A percentile compares a stretch with the other conserved stretches of the same genome.
phyloP scores from a whole-genome alignment of 2,113 vertebrate genomes.

The Caranx melampygus region DNA sequence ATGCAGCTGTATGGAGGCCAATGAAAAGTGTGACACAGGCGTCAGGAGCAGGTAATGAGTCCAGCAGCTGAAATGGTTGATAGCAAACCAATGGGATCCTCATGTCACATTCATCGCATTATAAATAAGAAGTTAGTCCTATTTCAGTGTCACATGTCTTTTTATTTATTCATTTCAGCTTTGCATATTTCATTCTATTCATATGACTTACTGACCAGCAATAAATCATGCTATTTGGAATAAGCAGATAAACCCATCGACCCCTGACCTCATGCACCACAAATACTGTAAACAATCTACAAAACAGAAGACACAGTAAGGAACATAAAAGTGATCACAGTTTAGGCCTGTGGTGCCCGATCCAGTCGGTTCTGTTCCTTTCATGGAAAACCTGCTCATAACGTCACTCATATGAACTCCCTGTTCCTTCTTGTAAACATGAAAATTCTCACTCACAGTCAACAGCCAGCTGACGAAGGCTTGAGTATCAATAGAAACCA shows the following conservation, averaged over 20 bases:
- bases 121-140: not conserved
- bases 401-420: not conserved
- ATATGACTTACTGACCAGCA: constrained; percentile 70
- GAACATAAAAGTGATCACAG: constrained; percentile 33
- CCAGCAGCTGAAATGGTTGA: too few species aligned
- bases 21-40: not conserved
- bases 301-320: not conserved
- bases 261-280: not conserved
- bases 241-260: constrained; percentile 7
- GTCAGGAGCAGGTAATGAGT: not conserved
- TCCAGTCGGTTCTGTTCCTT: constrained; percentile 10
- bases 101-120: not conserved
- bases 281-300: constrained; percentile 44
- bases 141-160: not conserved
- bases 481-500: constrained; percentile 1
- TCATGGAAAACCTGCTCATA: not conserved
- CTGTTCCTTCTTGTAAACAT: constrained; percentile 63
- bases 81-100: not conserved
- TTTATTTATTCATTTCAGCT: constrained; percentile 20
- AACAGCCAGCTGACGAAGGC: not conserved
- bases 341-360: not conserved
- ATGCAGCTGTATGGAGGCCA: not conserved
- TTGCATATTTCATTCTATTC: not conserved
- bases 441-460: constrained; percentile 1
- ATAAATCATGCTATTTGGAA: constrained; percentile 55